phyloP scores from a whole-genome alignment of 2,888 invertebrate genomes.

The Trichogramma evanescens region DNA sequence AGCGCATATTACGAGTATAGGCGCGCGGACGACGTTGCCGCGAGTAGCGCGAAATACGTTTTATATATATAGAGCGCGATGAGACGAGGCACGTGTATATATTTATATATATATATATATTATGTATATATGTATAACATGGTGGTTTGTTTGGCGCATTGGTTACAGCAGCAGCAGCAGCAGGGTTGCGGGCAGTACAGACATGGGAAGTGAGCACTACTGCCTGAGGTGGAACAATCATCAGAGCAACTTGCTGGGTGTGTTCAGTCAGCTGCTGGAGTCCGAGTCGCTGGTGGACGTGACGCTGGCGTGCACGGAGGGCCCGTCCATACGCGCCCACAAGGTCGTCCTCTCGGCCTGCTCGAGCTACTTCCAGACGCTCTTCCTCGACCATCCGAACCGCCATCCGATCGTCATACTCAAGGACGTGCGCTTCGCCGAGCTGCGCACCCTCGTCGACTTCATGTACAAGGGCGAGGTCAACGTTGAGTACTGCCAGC shows the following conservation, averaged over 20 bases:
- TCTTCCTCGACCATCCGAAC: slow-evolving; percentile 88
- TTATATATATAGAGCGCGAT: too few species aligned
- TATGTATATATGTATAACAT: not conserved
- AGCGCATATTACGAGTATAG: not conserved
- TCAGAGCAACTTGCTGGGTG: slow-evolving; percentile 95
- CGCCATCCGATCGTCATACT: slow-evolving; percentile 89
- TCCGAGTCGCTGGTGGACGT: slow-evolving; percentile 95
- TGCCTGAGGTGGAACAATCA: slow-evolving; percentile 99
- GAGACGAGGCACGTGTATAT: too few species aligned
- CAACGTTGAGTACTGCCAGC: slow-evolving; percentile 88
- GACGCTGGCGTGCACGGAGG: slow-evolving; percentile 93
- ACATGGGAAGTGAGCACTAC: slow-evolving; percentile 98
- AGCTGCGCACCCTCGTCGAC: slow-evolving; percentile 85
- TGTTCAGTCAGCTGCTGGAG: slow-evolving; percentile 92
- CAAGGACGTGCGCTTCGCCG: slow-evolving; percentile 87
- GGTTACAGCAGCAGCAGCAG: slow-evolving; percentile 32
- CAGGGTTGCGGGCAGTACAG: slow-evolving; percentile 82
- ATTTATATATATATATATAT: too few species aligned
- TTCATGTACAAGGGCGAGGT: slow-evolving; percentile 96
- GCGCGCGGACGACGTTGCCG: not conserved
- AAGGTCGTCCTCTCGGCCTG: slow-evolving; percentile 93
- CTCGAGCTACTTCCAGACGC: slow-evolving; percentile 89
- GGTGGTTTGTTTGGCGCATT: not conserved
- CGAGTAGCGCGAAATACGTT: too few species aligned
- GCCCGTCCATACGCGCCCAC: slow-evolving; percentile 90